phyloP scores from a whole-genome alignment of 2,113 vertebrate genomes.

The Fulica atra region DNA sequence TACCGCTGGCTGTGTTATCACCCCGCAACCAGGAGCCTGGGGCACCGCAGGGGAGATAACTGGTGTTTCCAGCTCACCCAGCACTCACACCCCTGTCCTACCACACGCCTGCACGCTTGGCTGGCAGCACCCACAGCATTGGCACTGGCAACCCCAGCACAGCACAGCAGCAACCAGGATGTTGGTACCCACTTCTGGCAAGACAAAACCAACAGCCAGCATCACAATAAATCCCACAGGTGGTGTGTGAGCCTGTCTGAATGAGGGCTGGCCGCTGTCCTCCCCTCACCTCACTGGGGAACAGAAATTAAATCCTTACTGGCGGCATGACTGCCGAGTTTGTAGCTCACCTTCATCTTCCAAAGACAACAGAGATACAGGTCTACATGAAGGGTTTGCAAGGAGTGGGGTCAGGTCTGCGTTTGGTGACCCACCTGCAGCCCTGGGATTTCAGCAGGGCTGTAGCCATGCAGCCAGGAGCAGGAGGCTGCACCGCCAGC shows the following conservation, averaged over 20 bases:
- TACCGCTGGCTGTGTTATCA: background rate
- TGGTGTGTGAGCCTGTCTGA: rapidly evolving
- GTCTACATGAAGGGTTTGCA: background rate
- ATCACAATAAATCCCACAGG: background rate
- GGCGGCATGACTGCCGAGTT: background rate
- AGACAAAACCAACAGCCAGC: rapidly evolving
- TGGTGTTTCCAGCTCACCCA: background rate
- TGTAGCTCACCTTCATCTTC: background rate
- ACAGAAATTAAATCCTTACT: background rate
- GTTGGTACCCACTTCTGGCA: background rate
- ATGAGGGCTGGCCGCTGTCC: background rate
- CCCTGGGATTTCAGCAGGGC: rapidly evolving
- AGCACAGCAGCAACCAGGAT: rapidly evolving
- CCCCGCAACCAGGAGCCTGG: background rate
- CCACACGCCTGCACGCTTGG: rapidly evolving
- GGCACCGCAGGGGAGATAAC: background rate
- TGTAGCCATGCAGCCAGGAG: background rate
- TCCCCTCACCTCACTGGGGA: background rate
- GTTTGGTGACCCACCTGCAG: background rate
- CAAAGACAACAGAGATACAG: background rate
- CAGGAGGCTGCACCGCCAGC: background rate
- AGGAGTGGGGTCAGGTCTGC: background rate
- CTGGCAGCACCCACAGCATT: background rate
- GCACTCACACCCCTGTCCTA: background rate
- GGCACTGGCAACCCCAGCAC: background rate